These are phyloP conservation scores for Pediacus dermestoides DNA, from an alignment of 2,888 invertebrate genomes.

Conservation along the genomic window DNA sequence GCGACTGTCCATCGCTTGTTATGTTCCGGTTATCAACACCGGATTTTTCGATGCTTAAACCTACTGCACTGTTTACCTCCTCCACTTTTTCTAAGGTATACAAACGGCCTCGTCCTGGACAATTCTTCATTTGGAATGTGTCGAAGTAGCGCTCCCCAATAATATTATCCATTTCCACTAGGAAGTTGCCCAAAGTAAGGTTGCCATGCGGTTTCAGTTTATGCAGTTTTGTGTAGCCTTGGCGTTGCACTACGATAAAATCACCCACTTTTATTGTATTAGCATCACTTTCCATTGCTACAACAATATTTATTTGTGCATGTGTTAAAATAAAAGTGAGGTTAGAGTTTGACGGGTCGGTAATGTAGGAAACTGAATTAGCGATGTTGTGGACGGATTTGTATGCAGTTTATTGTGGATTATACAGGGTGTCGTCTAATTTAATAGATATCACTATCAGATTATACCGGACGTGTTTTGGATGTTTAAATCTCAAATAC, in stretches of 20 bases:
- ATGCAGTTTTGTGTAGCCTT: slow-evolving; percentile 73
- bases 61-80: slow-evolving; percentile 57
- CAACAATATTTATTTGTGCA: slow-evolving; percentile 13
- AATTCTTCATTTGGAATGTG: slow-evolving; percentile 70
- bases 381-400: no score
- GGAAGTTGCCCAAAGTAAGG: slow-evolving; percentile 67
- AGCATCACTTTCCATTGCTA: slow-evolving; percentile 20
- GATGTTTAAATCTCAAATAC: no score
- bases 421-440: no score
- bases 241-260: slow-evolving; percentile 72
- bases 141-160: slow-evolving; percentile 69
- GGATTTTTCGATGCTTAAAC: slow-evolving; percentile 62
- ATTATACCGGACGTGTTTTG: no score
- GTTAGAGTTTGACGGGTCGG: slow-evolving; percentile 9
- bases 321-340: slow-evolving; percentile 13
- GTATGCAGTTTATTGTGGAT: no score
- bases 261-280: slow-evolving; percentile 61
- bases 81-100: slow-evolving; percentile 55
- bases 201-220: slow-evolving; percentile 64
- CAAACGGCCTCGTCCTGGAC: slow-evolving; percentile 54
- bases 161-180: slow-evolving; percentile 63
- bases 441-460: no score
- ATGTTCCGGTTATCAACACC: slow-evolving; percentile 84
- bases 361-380: background rate
- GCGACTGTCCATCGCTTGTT: slow-evolving; percentile 73